Evolutionary conservation across 1,140 invertebrate species (phyloP), one percentile per base, ranked within the genome.

Genomic region (Agrypnia vestita): DNA sequence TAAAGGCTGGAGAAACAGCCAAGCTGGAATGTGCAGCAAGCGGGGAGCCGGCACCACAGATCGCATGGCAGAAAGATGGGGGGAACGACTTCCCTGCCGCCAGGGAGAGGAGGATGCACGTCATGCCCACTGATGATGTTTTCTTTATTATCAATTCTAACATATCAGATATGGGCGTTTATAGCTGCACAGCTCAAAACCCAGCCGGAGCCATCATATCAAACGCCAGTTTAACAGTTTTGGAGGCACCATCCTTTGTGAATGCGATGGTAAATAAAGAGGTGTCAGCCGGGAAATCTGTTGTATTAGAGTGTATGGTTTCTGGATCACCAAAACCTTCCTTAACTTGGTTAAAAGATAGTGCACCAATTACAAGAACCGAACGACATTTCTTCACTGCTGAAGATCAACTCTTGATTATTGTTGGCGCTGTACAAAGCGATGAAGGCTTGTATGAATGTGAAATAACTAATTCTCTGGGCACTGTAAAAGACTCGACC

Each of bases 71-170:
- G 84, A 98, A 99, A 88, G 97, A 98, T 90, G 96, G 95, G n/a
- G 96, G 95, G 0, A 95, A 96, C 86, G 95, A 98, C 87, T 99
- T 99, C 87, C 97, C 97, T 10, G 97, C 98, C 9, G 97, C 97
- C 13, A 91, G 95, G 76, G 97, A 99, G 86, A 92, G 97, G 55
- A 90, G 98, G 21, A 95, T 99, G 93, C 95, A 96, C 86, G 96
- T 98, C 47, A 96, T 97, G 92, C 94, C 95, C 0, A 93, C 93
- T 21, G 97, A 99, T 87, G 95, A 98, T 87, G 93, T 95, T 3
- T 96, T 98, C 84, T 96, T 98, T 84, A 99, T 99, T 80, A 91
- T 96, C 9, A 94, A 97, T 89, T 95, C 97, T 8, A 97, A 97
- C 87, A 91, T 93, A 0, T 91, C 91, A 49, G 98, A 99, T 86